These are phyloP conservation scores for Mormyrus hasselquistii DNA, from an alignment of 2,797 vertebrate species.

Conservation along the genomic window DNA sequence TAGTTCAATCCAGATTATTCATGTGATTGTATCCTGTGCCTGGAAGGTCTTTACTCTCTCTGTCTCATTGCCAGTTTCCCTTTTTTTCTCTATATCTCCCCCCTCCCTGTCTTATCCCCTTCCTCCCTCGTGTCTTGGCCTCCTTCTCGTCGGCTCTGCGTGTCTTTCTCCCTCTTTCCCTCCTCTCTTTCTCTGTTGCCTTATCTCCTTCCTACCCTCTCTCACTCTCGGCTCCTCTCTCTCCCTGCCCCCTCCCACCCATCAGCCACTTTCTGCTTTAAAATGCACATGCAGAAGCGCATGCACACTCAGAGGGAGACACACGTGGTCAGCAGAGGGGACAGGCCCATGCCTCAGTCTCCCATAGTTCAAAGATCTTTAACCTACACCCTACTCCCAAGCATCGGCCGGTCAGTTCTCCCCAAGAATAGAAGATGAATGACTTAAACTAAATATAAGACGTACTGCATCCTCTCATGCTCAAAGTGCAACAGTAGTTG, in stretches of 20 bases:
- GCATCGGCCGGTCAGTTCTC: neutral
- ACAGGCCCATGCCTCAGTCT: neutral
- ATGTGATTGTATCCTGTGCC: neutral
- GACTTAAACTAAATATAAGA: neutral
- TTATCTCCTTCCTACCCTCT: conserved; percentile 1
- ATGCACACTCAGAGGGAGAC: neutral
- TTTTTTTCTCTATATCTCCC: neutral
- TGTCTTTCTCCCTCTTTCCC: conserved; percentile 5
- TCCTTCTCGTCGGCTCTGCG: neutral
- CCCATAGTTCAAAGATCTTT: neutral
- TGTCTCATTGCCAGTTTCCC: neutral
- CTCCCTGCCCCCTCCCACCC: neutral
- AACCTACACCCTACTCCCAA: neutral
- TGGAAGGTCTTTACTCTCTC: neutral
- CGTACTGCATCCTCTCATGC: neutral
- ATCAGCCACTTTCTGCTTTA: conserved; percentile 4
- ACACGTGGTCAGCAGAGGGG: neutral
- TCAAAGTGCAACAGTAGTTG: neutral
- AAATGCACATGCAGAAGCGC: neutral
- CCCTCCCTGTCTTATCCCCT: neutral
- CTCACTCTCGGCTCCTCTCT: neutral
- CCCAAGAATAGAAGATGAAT: conserved; percentile 1
- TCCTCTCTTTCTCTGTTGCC: neutral
- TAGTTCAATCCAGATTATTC: neutral
- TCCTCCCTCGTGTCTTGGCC: neutral